These are phyloP conservation scores for Melanostigma gelatinosum DNA, from an alignment of 2,113 vertebrate genomes.

Conservation along the genomic window DNA sequence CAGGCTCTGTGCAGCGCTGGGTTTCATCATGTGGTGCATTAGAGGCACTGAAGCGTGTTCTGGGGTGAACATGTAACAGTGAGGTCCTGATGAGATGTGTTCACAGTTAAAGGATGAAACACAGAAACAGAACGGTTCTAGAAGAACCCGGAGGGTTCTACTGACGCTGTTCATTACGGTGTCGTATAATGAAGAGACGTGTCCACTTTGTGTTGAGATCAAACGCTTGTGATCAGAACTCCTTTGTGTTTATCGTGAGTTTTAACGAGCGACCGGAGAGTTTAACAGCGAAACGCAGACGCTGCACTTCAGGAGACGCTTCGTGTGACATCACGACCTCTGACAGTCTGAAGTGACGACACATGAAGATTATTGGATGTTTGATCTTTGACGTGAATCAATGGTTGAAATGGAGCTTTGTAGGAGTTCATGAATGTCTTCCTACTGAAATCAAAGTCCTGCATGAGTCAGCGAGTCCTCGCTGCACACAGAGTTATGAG, in stretches of 20 bases:
- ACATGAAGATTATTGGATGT: no score
- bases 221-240: neutral
- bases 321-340: neutral
- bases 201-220: neutral
- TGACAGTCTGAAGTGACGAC: no score
- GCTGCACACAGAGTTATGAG: constrained; percentile 6
- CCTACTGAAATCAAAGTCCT: neutral
- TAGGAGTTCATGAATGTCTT: neutral
- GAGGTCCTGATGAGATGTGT: constrained; percentile 29
- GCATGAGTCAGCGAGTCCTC: neutral
- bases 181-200: constrained; percentile 12
- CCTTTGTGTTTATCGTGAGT: neutral
- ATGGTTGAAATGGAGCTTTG: neutral
- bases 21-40: no score
- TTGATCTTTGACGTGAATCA: no score
- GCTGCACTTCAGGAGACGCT: no score
- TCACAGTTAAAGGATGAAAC: constrained; percentile 48
- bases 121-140: constrained; percentile 38
- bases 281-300: neutral
- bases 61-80: neutral
- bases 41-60: no score
- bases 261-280: neutral
- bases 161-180: constrained; percentile 3
- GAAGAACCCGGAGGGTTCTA: constrained; percentile 10
- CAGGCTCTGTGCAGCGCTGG: no score